Conservation (phyloP, 2,113 vertebrate genomes). For the Psettodes erumei region DNA sequence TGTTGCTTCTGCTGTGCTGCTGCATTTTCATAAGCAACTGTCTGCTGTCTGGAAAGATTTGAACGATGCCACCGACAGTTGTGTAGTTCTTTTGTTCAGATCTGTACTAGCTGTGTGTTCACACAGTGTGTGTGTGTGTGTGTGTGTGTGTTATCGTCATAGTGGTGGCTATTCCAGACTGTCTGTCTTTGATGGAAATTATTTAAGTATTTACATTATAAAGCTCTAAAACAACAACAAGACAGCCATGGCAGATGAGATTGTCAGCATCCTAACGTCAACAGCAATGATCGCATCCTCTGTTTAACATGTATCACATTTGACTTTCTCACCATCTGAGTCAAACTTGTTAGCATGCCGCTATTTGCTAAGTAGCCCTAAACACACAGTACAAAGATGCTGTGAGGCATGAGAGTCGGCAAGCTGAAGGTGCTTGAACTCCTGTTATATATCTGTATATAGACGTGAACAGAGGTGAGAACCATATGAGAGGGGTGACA, state of each 20-base stretch:
- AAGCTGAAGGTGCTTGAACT: neutral
- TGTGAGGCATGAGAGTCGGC: neutral
- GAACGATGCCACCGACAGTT: neutral
- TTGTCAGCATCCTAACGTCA: neutral
- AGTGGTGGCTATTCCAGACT: neutral
- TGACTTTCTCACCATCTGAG: neutral
- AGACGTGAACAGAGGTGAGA: neutral
- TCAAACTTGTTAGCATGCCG: neutral
- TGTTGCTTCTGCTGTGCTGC: slow-evolving; percentile 13
- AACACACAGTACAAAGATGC: neutral
- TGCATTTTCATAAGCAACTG: slow-evolving; percentile 6
- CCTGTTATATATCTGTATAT: too few relatives aligned
- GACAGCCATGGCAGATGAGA: neutral
- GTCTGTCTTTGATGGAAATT: slow-evolving; percentile 1
- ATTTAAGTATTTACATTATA: neutral
- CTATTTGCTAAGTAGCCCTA: neutral
- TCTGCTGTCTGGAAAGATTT: slow-evolving; percentile 19
- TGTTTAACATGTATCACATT: neutral
- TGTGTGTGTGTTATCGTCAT: slow-evolving; percentile 15
- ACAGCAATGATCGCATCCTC: neutral
- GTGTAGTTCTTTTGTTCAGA: neutral
- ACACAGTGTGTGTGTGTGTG: slow-evolving; percentile 2
- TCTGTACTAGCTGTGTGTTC: slow-evolving; percentile 4
- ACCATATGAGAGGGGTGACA: neutral
- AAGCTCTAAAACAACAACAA: neutral